A percentile compares a stretch with the other conserved stretches of the same genome.
Evolutionary conservation across 2,113 vertebrate species (phyloP).

Genomic region (Empidonax alnorum): DNA sequence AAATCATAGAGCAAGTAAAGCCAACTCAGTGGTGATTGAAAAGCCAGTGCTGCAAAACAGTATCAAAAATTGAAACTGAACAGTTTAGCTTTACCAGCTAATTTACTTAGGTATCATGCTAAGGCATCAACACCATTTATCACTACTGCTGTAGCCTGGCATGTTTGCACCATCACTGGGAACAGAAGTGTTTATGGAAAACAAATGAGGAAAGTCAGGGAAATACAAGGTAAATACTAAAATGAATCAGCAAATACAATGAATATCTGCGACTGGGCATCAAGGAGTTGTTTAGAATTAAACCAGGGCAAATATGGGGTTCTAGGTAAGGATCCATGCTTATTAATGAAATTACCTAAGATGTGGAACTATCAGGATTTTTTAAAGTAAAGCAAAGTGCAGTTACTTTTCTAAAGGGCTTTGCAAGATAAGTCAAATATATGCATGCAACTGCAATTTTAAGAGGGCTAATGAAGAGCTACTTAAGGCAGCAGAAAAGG

Average conservation of each 20-base stretch:
- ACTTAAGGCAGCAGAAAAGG: background rate
- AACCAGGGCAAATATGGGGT: background rate
- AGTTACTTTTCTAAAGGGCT: background rate
- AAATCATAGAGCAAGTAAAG: constrained; percentile 57
- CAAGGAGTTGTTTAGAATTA: background rate
- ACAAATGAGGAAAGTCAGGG: background rate
- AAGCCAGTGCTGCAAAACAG: background rate
- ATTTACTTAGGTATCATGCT: constrained; percentile 63
- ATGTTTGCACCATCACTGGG: background rate
- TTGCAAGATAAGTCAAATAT: background rate
- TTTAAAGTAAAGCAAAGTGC: background rate
- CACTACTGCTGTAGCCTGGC: background rate
- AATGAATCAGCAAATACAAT: background rate
- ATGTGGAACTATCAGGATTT: background rate
- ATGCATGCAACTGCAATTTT: background rate
- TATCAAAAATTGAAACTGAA: constrained; percentile 60
- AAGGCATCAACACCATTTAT: constrained; percentile 62
- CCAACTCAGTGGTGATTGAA: constrained; percentile 33
- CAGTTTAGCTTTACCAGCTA: constrained; percentile 44
- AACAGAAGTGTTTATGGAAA: background rate
- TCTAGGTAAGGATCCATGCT: background rate
- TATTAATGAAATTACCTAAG: background rate
- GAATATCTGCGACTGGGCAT: background rate
- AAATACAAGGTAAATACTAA: background rate
- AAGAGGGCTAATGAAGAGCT: accelerated